Base-by-base conservation (phyloP, 2,888 invertebrate genomes). In the Clepsis dumicolana region DNA sequence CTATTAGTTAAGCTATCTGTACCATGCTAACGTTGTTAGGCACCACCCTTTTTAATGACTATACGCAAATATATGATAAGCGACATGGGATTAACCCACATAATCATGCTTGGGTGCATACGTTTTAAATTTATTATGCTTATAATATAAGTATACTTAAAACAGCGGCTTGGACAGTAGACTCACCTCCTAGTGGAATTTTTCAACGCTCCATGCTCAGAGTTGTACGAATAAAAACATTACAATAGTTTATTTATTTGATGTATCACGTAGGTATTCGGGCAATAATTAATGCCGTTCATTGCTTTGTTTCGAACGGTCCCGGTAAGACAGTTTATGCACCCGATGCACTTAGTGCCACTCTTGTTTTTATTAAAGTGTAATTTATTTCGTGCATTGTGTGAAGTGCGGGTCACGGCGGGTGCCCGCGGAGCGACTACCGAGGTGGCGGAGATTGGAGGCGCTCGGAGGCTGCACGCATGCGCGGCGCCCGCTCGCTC, bases 391-490 rank as follows among this genome's bases (percentile, higher is more conserved):
- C 3, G 14, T 38, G 4, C 8, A 44, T n/a, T n/a, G 52, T 52
- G 52, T 24, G 7, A 0, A 25, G n/a, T n/a, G 50, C n/a, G 8
- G 5, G 54, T 38, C 27, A 53, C 14, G 63, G 18, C 14, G 54
- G n/a, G 24, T 41, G 65, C 50, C 65, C 64, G 66, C 63, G 38
- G 73, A 75, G 80, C 74, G 70, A 74, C 70, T 77, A 80, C 59
- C 65, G 70, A 48, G 21, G 66, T 60, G 50, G 64, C 72, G 70
- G 65, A 70, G 73, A 53, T n/a, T 71, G 64, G 65, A 62, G 65
- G 71, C 63, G 71, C 74, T 70, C 73, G 81, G 90, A 90, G 75
- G 84, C 89, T 90, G 90, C 79, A 81, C 88, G 89, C 90, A 85
- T 87, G 90, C 90, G 83, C 72, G 52, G 38, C 25, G 12, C 14